A percentile compares a stretch with the other conserved stretches of the same genome.
Conservation (phyloP, 2,888 invertebrate genomes). For the Pollenia griseotomentosa region DNA sequence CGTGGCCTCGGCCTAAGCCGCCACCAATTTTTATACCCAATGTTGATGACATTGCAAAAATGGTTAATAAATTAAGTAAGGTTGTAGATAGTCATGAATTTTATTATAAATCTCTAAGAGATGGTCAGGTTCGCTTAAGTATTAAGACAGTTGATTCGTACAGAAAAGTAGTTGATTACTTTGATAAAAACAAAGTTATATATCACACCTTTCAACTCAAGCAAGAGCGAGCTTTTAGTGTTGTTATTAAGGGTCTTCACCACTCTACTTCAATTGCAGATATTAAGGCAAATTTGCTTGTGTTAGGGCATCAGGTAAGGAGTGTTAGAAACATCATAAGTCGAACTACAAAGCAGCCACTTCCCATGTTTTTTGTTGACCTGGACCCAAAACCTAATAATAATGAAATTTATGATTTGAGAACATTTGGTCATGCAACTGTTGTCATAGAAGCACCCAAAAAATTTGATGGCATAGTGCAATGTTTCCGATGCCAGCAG, state of each 20-base stretch:
- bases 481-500: slow-evolving; percentile 31
- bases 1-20: too few species aligned
- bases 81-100: not conserved
- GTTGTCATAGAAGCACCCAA: slow-evolving; percentile 22
- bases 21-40: not conserved
- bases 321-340: not conserved
- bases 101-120: slow-evolving; percentile 3
- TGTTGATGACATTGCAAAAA: not conserved
- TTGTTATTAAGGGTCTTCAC: not conserved
- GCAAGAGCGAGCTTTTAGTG: not conserved
- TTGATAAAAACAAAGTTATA: not conserved
- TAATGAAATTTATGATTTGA: slow-evolving; percentile 21
- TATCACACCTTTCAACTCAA: slow-evolving; percentile 29
- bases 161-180: not conserved
- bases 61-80: not conserved
- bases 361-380: slow-evolving; percentile 12
- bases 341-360: not conserved
- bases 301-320: slow-evolving; percentile 17
- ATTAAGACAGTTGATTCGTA: not conserved
- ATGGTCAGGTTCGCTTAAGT: not conserved
- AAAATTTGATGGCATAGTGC: slow-evolving; percentile 21
- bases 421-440: not conserved
- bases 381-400: slow-evolving; percentile 17
- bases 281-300: too few species aligned
- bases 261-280: not conserved